phyloP scores from a whole-genome alignment of 2,113 vertebrate species.

The Struthio camelus region DNA sequence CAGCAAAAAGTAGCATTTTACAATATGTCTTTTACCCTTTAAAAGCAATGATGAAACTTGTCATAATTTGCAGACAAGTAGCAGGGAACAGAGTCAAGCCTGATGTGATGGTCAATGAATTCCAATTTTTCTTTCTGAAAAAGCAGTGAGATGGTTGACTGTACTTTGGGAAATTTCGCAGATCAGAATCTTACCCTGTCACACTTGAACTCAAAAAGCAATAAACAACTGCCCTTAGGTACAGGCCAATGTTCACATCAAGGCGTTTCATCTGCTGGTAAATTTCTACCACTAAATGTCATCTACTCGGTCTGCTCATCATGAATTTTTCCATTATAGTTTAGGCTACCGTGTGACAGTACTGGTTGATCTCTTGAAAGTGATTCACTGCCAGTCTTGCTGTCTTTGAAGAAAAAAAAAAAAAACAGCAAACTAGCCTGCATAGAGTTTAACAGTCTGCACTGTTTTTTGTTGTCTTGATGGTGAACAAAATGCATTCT shows the following conservation, averaged over 20 bases:
- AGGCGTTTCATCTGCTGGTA: not conserved
- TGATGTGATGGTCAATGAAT: not conserved
- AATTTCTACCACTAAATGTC: not conserved
- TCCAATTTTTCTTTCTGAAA: not conserved
- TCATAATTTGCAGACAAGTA: not conserved
- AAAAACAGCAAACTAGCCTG: not conserved
- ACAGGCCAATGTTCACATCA: not conserved
- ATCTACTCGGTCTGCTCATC: not conserved
- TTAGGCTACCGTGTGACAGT: not conserved
- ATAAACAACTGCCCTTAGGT: not conserved
- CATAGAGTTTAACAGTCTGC: not conserved
- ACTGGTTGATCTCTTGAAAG: not conserved
- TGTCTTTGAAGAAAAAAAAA: not conserved
- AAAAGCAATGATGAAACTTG: not conserved
- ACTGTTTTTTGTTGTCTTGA: not conserved
- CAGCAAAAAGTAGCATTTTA: not conserved
- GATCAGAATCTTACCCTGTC: not conserved
- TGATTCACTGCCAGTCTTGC: not conserved
- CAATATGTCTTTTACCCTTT: not conserved
- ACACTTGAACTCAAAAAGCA: not conserved
- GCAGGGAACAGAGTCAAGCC: not conserved
- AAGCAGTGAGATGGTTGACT: not conserved
- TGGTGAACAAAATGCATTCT: not conserved
- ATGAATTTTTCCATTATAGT: not conserved
- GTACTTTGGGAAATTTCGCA: not conserved